These are phyloP conservation scores for Acleris laterana DNA, from an alignment of 2,888 invertebrate species.

Conservation along the genomic window DNA sequence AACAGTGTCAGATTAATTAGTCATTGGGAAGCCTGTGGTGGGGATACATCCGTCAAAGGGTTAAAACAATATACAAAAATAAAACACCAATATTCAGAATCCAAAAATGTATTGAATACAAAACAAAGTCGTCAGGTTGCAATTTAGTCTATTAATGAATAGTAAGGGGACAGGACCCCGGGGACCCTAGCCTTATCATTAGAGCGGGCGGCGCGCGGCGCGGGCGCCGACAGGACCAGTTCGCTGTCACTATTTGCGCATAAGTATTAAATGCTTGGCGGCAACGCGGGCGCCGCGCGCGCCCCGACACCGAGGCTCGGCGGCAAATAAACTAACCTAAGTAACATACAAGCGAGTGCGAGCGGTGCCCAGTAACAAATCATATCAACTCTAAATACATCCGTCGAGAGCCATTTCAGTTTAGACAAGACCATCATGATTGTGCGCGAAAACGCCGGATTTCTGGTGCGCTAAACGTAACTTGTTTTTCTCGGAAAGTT, in stretches of 20 bases:
- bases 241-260: neutral
- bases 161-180: slow-evolving; percentile 12
- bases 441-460: neutral
- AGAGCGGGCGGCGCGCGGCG: slow-evolving; percentile 11
- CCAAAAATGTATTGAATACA: slow-evolving; percentile 82
- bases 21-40: no score
- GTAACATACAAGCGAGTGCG: slow-evolving; percentile 52
- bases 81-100: slow-evolving; percentile 62
- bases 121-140: slow-evolving; percentile 80
- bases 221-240: neutral
- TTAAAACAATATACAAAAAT: slow-evolving; percentile 43
- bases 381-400: slow-evolving; percentile 1
- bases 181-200: slow-evolving; percentile 12
- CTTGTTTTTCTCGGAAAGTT: neutral
- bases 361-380: slow-evolving; percentile 27
- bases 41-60: no score
- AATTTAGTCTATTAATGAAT: slow-evolving; percentile 52
- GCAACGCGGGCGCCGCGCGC: neutral
- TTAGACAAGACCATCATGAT: neutral
- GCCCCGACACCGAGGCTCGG: slow-evolving; percentile 42
- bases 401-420: neutral
- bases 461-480: neutral
- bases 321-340: slow-evolving; percentile 61
- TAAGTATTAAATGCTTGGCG: neutral
- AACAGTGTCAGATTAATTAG: no score